Base-by-base conservation (phyloP, 2,113 vertebrate genomes). In the Vombatus ursinus region DNA sequence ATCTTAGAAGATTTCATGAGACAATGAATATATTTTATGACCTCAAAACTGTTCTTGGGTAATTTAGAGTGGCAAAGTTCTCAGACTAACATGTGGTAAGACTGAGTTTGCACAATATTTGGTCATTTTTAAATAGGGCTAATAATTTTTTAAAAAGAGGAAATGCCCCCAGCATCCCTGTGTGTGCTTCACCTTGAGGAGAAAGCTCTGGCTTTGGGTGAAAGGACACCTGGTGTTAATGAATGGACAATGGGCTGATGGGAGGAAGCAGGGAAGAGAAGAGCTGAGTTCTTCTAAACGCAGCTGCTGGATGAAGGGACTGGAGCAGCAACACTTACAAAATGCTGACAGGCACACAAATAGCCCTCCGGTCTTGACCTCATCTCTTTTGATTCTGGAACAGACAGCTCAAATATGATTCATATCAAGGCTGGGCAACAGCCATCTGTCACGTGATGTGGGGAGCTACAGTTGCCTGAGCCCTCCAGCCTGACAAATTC, bases 351-450 rank as follows among this genome's bases (percentile, higher is more conserved):
- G 95, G 49, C 92, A 94, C 44, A 77, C 92, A 92, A 50, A 89
- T 95, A 94, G 37, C 84, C 90, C 93, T 53, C 90, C 52, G 50
- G 93, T 95, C 90, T 91, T 0, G 0, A 68, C 68, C 44, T 94
- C 10, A 14, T 91, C 8, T 89, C 50, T 53, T 93, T 93, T 94
- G 94, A 54, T 93, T 97, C 90, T 91, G 93, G 48, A 90, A 94
- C 14, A 53, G 54, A 94, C 50, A 94, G 48, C 0, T 2, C 57
- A 92, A 91, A 90, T 44, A 53, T 93, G 95, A 97, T 94, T 96
- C 96, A 95, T 95, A 90, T 54, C 77, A 94, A 92, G 77, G 48
- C 93, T 97, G 92, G 95, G 54, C 90, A 97, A 94, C 1, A 50
- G 52, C 54, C 94, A 93, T 97, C 54, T 52, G 26, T 96, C 91